Evolutionary conservation across 2,113 vertebrate genomes (phyloP), one percentile per base, ranked within the genome.

Genomic region (Ovibos moschatus): DNA sequence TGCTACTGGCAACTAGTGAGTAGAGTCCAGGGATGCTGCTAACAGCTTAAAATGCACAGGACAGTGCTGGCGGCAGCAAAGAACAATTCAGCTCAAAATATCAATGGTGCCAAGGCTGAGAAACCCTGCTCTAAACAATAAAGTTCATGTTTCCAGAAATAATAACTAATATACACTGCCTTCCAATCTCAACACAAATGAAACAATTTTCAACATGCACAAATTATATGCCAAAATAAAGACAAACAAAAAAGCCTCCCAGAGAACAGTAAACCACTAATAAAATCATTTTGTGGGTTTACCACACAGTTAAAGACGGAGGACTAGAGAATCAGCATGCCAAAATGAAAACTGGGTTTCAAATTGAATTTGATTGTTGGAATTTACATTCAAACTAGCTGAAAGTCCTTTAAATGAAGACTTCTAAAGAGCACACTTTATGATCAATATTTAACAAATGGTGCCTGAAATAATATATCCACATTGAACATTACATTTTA

Each of bases 191-290:
- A 88, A 53, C 16, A 62, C 67, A 93, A 96, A 89, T 64, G 79
- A 96, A 88, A 81, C 85, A 97, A 90, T 16, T 91, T 85, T 94
- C 40, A 92, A 64, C 60, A 50, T 36, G 50, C 45, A 87, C 60
- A 85, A 82, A 96, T 95, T 87, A 50, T 76, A 95, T 71, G 62
- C 57, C 12, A 74, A 97, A 15, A 86, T 90, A 83, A 92, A 90
- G 82, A 94, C 87, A 97, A 96, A 95, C 64, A 23, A 87, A 92
- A 97, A 96, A 23, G 45, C 62, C 40, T 87, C 43, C 71, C 60
- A 79, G 17, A 88, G 64, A 90, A 97, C 90, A 92, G 40, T 62
- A 79, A 82, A 87, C 58, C 47, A 85, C 58, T 36, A 87, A 95
- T 95, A 96, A 90, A 89, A 94, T 95, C 79, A 76, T 87, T 64